Evolutionary conservation across 2,888 invertebrate genomes (phyloP).

Genomic region (Osedax frankpressi): DNA sequence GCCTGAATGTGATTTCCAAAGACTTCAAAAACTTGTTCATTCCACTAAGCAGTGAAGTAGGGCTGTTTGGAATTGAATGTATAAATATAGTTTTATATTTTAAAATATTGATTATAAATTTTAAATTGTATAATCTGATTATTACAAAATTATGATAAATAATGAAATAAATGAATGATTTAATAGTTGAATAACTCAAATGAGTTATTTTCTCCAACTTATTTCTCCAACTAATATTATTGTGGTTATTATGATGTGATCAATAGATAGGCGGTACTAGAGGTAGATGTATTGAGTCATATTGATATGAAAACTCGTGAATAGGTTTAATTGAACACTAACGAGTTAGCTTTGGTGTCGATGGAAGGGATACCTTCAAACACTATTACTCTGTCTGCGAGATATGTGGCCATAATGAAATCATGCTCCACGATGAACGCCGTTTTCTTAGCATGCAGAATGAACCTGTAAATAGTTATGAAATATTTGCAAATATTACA

Average conservation of each 20-base stretch:
- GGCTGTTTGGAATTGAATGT: too few relatives aligned
- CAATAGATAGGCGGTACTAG: background rate
- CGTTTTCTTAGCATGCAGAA: slow-evolving; percentile 95
- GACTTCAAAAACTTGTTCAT: slow-evolving; percentile 95
- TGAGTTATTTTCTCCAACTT: too few relatives aligned
- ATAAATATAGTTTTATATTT: too few relatives aligned
- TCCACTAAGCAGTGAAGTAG: slow-evolving; percentile 75
- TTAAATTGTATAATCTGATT: too few relatives aligned
- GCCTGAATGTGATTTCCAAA: slow-evolving; percentile 87
- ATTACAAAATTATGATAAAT: too few relatives aligned
- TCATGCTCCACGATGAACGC: slow-evolving; percentile 99
- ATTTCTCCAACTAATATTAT: background rate
- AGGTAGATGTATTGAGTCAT: background rate
- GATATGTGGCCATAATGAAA: slow-evolving; percentile 99
- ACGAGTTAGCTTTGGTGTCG: slow-evolving; percentile 69
- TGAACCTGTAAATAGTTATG: slow-evolving; percentile 61
- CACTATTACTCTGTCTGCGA: slow-evolving; percentile 93
- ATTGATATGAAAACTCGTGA: background rate
- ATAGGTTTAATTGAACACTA: slow-evolving; percentile 27
- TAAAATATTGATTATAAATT: too few relatives aligned
- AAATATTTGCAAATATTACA: too few relatives aligned
- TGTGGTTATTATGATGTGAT: background rate
- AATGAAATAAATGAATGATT: background rate
- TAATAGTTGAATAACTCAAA: background rate
- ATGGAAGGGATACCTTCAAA: slow-evolving; percentile 89